These are phyloP conservation scores for Melopsittacus undulatus DNA, from an alignment of 2,797 vertebrate species.

Conservation along the genomic window DNA sequence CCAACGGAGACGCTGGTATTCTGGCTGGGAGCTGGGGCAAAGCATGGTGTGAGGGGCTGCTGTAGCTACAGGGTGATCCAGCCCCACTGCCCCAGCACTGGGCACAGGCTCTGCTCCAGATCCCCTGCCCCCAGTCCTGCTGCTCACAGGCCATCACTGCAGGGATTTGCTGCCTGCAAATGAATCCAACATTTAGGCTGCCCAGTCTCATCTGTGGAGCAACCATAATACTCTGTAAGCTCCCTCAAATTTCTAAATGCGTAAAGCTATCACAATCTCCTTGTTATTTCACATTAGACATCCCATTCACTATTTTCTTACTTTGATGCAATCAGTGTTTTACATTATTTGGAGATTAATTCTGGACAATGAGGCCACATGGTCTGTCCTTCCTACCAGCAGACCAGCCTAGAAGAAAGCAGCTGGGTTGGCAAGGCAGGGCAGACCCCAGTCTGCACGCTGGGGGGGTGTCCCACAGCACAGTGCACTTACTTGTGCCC, in stretches of 20 bases:
- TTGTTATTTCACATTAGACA: constrained; percentile 52
- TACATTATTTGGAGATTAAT: constrained; percentile 46
- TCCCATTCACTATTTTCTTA: constrained; percentile 60
- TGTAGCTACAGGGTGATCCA: background rate
- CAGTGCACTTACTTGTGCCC: too few species aligned
- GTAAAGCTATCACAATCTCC: constrained; percentile 63
- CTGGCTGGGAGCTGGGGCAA: background rate
- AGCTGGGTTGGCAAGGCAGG: background rate
- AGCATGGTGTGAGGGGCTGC: background rate
- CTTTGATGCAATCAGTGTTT: constrained; percentile 31
- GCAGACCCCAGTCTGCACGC: background rate
- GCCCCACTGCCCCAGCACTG: background rate
- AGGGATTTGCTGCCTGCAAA: constrained; percentile 47
- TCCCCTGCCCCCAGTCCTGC: background rate
- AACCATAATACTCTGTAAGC: constrained; percentile 57
- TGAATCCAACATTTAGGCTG: constrained; percentile 30
- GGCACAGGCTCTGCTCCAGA: background rate
- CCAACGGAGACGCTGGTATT: background rate
- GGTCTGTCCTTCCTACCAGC: background rate
- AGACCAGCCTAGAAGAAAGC: background rate
- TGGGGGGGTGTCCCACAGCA: background rate
- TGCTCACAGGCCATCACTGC: background rate
- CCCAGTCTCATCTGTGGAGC: background rate
- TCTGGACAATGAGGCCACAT: background rate
- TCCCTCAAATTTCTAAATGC: constrained; percentile 27